Conservation (phyloP, 92 coral and sea anemone species). For the Bergia sp. region DNA sequence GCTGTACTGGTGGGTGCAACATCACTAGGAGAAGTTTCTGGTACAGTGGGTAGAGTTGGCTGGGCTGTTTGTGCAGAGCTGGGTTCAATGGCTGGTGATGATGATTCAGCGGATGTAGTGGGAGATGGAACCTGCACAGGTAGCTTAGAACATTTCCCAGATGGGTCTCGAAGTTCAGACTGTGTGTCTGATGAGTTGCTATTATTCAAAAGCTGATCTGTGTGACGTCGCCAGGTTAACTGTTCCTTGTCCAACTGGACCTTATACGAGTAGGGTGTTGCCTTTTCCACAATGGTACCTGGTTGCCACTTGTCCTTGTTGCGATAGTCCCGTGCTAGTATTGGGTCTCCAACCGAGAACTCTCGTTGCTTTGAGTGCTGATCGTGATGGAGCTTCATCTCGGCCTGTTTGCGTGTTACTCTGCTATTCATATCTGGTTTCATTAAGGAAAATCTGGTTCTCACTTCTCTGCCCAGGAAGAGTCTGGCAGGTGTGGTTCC, state of each 20-base stretch:
- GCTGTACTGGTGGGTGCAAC: conserved; percentile 14
- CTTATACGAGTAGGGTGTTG: conserved; percentile 11
- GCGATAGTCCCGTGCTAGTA: conserved; percentile 36
- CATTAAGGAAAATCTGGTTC: conserved; percentile 51
- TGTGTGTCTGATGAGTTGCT: conserved; percentile 10
- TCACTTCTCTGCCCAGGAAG: conserved; percentile 46
- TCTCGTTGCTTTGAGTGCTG: conserved; percentile 26
- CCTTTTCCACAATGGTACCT: conserved; percentile 30
- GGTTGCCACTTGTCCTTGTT: conserved; percentile 39
- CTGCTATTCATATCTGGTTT: conserved; percentile 48
- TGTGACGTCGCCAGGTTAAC: conserved; percentile 20
- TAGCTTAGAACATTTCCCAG: conserved; percentile 6
- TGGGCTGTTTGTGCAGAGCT: conserved; percentile 3
- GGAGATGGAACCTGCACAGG: conserved; percentile 10
- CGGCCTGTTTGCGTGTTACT: conserved; percentile 39
- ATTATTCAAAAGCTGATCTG: conserved; percentile 3
- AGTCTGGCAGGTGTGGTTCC: conserved; percentile 52
- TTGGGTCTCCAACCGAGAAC: conserved; percentile 37
- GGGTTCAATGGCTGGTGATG: conserved; percentile 5
- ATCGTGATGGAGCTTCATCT: conserved; percentile 50
- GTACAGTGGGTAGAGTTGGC: conserved; percentile 10
- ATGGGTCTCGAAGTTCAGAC: not conserved
- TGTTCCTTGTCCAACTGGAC: conserved; percentile 5
- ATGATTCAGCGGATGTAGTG: conserved; percentile 3
- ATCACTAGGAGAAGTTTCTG: not conserved